Percentiles rank a stretch among this genome's conserved stretches.
phyloP scores from a whole-genome alignment of 2,113 vertebrate genomes.

The Porphyrio hochstetteri region DNA sequence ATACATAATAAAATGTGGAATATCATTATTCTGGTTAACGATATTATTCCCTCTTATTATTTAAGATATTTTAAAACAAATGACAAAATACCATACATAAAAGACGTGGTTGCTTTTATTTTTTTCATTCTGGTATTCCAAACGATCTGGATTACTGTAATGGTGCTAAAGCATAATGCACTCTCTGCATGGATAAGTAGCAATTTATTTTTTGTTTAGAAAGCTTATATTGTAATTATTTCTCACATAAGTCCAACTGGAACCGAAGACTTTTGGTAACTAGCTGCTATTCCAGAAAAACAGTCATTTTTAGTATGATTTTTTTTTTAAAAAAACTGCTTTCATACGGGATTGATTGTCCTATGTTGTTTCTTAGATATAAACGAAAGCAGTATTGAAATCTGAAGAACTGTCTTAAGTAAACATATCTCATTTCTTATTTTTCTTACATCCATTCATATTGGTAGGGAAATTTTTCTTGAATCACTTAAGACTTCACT shows the following conservation, averaged over 20 bases:
- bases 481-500: not conserved
- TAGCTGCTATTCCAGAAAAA: not conserved
- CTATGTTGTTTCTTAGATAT: not conserved
- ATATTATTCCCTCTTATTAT: not conserved
- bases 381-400: not conserved
- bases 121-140: not conserved
- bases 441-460: not conserved
- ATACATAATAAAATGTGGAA: not conserved
- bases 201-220: not conserved
- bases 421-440: not conserved
- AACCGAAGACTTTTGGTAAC: not conserved
- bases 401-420: not conserved
- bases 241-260: not conserved
- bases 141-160: not conserved
- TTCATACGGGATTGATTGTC: not conserved
- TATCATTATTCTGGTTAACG: not conserved
- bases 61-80: not conserved
- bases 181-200: not conserved
- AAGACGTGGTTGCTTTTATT: not conserved
- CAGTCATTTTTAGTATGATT: not conserved
- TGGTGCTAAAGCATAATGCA: not conserved
- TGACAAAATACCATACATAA: not conserved
- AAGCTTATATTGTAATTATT: not conserved
- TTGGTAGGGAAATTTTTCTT: not conserved
- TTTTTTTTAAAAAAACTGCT: not conserved